Percentiles rank a stretch among this genome's conserved stretches.
These are phyloP conservation scores for Manis crassicaudata DNA, from an alignment of 2,797 vertebrate species.

Conservation along the genomic window DNA sequence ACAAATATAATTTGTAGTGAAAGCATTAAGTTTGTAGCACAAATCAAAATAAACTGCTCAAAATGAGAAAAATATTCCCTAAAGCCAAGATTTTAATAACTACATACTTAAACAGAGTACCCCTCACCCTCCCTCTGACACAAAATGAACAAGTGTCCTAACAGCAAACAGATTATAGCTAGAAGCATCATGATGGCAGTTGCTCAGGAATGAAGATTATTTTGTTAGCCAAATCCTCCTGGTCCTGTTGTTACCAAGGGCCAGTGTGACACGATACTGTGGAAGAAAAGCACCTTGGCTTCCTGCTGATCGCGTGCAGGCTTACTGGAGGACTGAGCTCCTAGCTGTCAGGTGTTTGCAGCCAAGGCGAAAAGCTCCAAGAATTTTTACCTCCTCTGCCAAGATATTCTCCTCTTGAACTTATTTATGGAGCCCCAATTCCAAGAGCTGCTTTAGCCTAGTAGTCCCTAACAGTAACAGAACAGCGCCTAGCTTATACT, in stretches of 20 bases:
- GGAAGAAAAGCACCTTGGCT: neutral
- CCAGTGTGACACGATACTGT: neutral
- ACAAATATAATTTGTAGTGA: neutral
- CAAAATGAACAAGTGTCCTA: neutral
- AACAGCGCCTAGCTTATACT: conserved; percentile 19
- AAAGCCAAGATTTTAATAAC: neutral
- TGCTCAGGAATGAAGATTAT: neutral
- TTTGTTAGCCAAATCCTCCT: neutral
- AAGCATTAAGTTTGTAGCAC: neutral
- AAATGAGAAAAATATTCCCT: neutral
- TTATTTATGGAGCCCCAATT: conserved; percentile 36
- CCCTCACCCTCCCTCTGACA: neutral
- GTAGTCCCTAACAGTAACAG: conserved; percentile 36
- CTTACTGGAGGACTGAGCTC: conserved; percentile 21
- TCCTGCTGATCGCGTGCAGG: neutral
- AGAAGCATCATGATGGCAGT: neutral
- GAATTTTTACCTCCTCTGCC: conserved; percentile 19
- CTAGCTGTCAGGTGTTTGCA: conserved; percentile 49
- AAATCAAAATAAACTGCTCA: neutral
- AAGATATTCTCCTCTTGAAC: conserved; percentile 4
- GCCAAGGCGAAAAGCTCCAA: conserved; percentile 39
- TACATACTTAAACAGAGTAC: neutral
- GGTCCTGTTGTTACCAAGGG: neutral
- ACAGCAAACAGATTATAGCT: neutral
- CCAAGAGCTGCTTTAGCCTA: neutral